Conservation (phyloP, 2,888 invertebrate genomes). For the Nephrocerus scutellatus region DNA sequence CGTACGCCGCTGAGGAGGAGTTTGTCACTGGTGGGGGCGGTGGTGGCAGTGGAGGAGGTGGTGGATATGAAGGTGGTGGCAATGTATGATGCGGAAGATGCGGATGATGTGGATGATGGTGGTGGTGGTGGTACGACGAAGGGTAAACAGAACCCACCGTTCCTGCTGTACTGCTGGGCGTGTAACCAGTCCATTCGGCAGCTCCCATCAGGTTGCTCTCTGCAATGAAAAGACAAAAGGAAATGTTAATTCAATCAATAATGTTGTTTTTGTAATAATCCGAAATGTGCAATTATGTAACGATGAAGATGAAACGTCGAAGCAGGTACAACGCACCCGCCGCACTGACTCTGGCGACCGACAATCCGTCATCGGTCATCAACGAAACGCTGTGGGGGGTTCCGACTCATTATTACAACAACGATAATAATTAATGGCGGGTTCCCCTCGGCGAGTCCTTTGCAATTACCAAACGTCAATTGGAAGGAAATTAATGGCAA, state of each 20-base stretch:
- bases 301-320: too few species aligned
- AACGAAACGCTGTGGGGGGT: too few species aligned
- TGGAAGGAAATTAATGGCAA: slow-evolving; percentile 31
- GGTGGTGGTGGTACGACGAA: slow-evolving; percentile 29
- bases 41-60: slow-evolving; percentile 48
- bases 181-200: slow-evolving; percentile 57
- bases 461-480: slow-evolving; percentile 36
- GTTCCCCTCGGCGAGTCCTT: slow-evolving; percentile 20
- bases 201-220: slow-evolving; percentile 58
- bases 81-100: slow-evolving; percentile 29
- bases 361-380: too few species aligned
- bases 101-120: slow-evolving; percentile 47
- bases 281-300: slow-evolving; percentile 17
- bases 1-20: too few species aligned
- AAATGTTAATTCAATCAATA: slow-evolving; percentile 17
- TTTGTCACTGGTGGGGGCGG: slow-evolving; percentile 25
- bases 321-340: too few species aligned
- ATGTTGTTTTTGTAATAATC: background rate
- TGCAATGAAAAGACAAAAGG: slow-evolving; percentile 35
- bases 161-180: slow-evolving; percentile 35
- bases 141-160: slow-evolving; percentile 11
- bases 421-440: background rate
- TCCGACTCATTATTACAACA: background rate
- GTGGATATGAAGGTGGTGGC: slow-evolving; percentile 51
- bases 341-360: too few species aligned